Base-by-base conservation (phyloP, 92 coral and sea anemone species). In the Porites evermanni region DNA sequence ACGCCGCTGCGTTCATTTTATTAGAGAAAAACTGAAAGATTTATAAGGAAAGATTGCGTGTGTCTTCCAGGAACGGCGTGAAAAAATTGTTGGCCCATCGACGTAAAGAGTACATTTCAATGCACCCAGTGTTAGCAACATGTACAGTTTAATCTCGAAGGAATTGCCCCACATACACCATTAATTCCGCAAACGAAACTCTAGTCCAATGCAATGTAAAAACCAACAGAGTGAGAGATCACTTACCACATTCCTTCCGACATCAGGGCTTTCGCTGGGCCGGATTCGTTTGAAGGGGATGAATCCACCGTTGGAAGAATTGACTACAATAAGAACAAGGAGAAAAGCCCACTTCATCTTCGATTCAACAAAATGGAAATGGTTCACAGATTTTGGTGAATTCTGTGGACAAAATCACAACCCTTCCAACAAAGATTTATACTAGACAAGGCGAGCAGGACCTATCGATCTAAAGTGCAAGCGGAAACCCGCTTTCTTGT, bases 241-340 rank as follows among this genome's bases (percentile, higher is more conserved):
- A 70, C 91, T 72, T 73, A 89, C 92, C 85, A 89, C 92, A 84
- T 89, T 89, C 24, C 92, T 70, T 29, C 47, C 38, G 8, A 84
- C 92, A 72, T 89, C 92, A 10, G 83, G 83, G 85, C 61, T 56
- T 14, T 89, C 89, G 12, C 53, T 59, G 2, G 75, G 38, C 17
- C 12, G 17, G 32, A 5, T 1, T 17, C 85, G 52, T 18, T 81
- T 68, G 66, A 69, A 81, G 74, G 85, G 75, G 17, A 81, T 81
- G 50, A 81, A 70, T 68, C 54, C 68, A 17, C 75, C 85, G 16
- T 18, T 63, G 12, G 26, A 75, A 70, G 23, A 56, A 70, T 24
- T 18, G 67, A 56, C 51, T 63, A 54, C 67, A 56, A 81, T 81
- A 38, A 81, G 29, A 18, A 19, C 17, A 13, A 73, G 61, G 17